Base-by-base conservation (phyloP, 2,888 invertebrate genomes). In the Smittia sp. region DNA sequence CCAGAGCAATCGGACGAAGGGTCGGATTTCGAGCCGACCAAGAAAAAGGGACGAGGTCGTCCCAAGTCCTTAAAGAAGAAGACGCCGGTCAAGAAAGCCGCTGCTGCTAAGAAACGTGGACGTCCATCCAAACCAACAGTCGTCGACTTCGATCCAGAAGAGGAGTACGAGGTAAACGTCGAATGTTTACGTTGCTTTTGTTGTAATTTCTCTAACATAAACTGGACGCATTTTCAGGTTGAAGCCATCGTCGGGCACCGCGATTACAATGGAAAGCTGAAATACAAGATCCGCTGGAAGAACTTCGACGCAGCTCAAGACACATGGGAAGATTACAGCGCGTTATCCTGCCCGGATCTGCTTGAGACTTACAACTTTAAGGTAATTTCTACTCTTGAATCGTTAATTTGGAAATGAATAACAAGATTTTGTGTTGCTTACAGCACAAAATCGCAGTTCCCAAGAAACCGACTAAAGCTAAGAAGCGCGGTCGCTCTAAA, bases 221-320 rank as follows among this genome's bases (percentile, higher is more conserved):
- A 32, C 9, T 46, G 46, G 11, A 46, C n/a, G 2, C 11, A 38
- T 58, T 25, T 32, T 18, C 25, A 90, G 90, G 92, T 92, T 1
- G 89, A 91, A 76, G 87, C 87, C 77, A 85, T 92, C 22, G 80
- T 92, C 13, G 89, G 88, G 75, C 87, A 90, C 9, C 90, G 90
- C 79, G 86, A 84, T 62, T 86, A 89, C 6, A 88, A 86, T 78
- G 90, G 90, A 1, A 86, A 87, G 69, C 82, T 87, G 1, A 88
- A 88, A 77, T 92, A 88, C 79, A 81, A 90, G 41, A 90, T 92
- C 46, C 86, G 90, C 77, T 92, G 92, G 92, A 91, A 91, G 79
- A 91, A 91, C 0, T 92, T 90, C 77, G 84, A 84, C 74, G 85
- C 87, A 67, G 87, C 87, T 46, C 85, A 85, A 75, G 91, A 92